Evolutionary conservation across 2,797 vertebrate species (phyloP).

Genomic region (Anas georgica): DNA sequence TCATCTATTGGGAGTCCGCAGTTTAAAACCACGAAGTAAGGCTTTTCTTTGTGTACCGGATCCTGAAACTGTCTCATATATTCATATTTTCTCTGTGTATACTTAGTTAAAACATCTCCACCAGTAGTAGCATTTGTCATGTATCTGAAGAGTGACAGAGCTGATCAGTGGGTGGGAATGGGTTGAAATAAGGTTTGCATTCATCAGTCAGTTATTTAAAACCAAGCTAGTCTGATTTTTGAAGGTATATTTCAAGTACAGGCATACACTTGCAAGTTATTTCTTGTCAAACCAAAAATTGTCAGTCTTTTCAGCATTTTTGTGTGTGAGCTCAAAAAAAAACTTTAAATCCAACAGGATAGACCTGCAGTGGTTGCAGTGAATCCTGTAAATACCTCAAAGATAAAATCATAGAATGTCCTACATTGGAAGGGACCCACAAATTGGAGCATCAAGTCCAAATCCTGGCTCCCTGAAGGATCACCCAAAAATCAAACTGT

Average conservation of each 20-base stretch:
- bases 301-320: neutral
- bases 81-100: neutral
- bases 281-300: neutral
- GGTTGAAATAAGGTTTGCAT: neutral
- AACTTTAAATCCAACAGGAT: neutral
- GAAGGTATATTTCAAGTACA: neutral
- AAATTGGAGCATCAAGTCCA: no score
- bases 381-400: neutral
- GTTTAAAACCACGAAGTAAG: slow-evolving; percentile 83
- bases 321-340: neutral
- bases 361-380: neutral
- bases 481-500: no score
- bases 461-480: no score
- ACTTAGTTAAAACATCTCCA: neutral
- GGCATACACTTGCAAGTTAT: neutral
- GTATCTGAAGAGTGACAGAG: neutral
- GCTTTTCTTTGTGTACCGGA: neutral
- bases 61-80: neutral
- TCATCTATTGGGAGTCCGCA: slow-evolving; percentile 81
- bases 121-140: neutral
- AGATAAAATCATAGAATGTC: neutral
- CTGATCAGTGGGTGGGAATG: neutral
- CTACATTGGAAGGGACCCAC: no score
- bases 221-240: neutral
- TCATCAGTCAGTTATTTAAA: neutral